Evolutionary conservation across 1,140 invertebrate species (phyloP).

Genomic region (Ericerus pela): DNA sequence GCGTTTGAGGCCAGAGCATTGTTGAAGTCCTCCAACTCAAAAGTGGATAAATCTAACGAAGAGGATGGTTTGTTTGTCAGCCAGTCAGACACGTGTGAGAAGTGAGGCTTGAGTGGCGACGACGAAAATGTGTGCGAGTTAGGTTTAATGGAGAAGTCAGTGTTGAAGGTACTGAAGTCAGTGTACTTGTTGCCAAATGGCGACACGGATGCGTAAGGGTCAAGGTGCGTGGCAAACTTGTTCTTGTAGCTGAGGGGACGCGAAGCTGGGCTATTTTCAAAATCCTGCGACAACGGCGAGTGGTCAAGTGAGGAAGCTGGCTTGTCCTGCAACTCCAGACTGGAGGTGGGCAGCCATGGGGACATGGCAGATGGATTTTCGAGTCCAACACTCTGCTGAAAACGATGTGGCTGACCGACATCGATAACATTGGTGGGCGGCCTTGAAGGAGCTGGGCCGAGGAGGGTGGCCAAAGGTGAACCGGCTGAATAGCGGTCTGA

Average conservation of each 20-base stretch:
- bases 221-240: neutral
- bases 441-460: neutral
- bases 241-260: neutral
- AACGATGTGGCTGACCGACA: no score
- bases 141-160: neutral
- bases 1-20: neutral
- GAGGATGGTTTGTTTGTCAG: neutral
- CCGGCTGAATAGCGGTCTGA: neutral
- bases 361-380: neutral
- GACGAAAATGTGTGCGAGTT: neutral
- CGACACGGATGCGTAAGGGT: neutral
- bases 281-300: neutral
- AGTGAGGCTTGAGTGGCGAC: neutral
- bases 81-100: conserved; percentile 1
- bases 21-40: neutral
- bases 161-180: neutral
- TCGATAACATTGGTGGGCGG: no score
- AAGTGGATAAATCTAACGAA: neutral
- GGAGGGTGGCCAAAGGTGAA: neutral
- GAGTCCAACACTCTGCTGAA: neutral
- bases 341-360: neutral
- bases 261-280: neutral
- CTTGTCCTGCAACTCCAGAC: neutral
- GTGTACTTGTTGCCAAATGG: neutral
- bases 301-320: neutral